Percentiles rank a stretch among this genome's conserved stretches.
Evolutionary conservation across 53 echinoderm and acorn worm genomes (phyloP).

Genomic region (Temnopleurus reevesii): DNA sequence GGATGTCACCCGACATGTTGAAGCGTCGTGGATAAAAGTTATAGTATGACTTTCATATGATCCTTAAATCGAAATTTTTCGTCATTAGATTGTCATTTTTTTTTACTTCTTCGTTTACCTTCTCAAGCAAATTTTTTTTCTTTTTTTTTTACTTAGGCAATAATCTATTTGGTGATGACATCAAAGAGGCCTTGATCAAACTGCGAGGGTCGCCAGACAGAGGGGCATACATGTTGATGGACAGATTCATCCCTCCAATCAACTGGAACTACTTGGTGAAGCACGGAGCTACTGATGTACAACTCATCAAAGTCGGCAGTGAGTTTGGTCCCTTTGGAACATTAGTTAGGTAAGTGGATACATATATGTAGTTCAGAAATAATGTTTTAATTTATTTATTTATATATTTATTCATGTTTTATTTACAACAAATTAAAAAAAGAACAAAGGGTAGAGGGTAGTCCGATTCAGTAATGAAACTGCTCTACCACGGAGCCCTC

Average conservation of each 20-base stretch:
- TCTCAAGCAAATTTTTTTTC: not conserved
- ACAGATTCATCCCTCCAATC: conserved; percentile 68
- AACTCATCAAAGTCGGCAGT: conserved; percentile 69
- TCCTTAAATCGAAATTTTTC: not conserved
- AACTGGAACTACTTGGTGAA: conserved; percentile 72
- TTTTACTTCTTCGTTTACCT: too few relatives aligned
- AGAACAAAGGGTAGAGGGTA: too few relatives aligned
- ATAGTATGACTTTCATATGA: too few relatives aligned
- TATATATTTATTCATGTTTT: too few relatives aligned
- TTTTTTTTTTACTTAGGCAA: conserved; percentile 59
- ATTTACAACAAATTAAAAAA: too few relatives aligned
- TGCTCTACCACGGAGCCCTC: too few relatives aligned
- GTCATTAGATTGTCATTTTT: not conserved
- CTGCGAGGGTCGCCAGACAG: conserved; percentile 66
- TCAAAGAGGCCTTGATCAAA: conserved; percentile 65
- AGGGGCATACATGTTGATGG: conserved; percentile 83
- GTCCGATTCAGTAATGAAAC: too few relatives aligned
- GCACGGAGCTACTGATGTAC: not conserved
- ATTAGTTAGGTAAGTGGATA: conserved; percentile 86
- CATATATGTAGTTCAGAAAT: too few relatives aligned
- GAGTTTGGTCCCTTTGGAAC: conserved; percentile 89
- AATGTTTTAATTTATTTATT: too few relatives aligned
- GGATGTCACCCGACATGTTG: too few relatives aligned
- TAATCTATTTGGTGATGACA: conserved; percentile 81
- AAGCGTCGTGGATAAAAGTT: too few relatives aligned